Percentiles rank a stretch among this genome's conserved stretches.
Conservation (phyloP, 1,140 invertebrate species). For the Aricia agestis region DNA sequence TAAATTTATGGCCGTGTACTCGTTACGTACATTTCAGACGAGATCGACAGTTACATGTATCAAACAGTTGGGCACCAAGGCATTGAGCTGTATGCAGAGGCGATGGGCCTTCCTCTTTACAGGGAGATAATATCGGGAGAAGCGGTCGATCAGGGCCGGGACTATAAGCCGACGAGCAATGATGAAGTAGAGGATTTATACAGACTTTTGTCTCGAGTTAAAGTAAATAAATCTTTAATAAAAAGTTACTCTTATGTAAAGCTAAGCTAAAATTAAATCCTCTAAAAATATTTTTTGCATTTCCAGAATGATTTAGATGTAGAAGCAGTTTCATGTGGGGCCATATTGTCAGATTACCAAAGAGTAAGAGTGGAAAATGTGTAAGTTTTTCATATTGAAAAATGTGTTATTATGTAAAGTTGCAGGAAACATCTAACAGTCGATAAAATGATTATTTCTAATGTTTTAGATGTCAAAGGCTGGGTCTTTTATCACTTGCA, state of each 20-base stretch:
- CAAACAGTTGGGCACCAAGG: conserved; percentile 98
- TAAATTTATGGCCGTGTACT: neutral
- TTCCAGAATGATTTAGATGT: conserved; percentile 86
- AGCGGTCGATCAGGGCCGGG: conserved; percentile 85
- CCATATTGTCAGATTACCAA: conserved; percentile 98
- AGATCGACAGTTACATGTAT: conserved; percentile 99
- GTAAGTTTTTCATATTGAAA: conserved; percentile 77
- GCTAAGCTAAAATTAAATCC: neutral
- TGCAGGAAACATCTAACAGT: too few relatives aligned
- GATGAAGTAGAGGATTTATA: conserved; percentile 99
- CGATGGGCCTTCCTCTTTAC: conserved; percentile 95
- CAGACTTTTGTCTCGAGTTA: conserved; percentile 88
- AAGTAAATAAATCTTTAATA: conserved; percentile 75
- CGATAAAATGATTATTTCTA: neutral
- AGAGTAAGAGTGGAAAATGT: conserved; percentile 98
- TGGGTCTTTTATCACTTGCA: conserved; percentile 91
- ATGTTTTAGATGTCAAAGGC: conserved; percentile 86
- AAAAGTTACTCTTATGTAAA: neutral
- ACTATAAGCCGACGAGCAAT: conserved; percentile 89
- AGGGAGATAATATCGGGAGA: conserved; percentile 89
- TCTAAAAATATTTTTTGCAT: neutral
- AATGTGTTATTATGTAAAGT: too few relatives aligned
- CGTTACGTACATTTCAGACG: conserved; percentile 79
- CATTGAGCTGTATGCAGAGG: conserved; percentile 93
- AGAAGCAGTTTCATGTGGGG: conserved; percentile 96